Conservation (phyloP, 2,888 invertebrate genomes). For the Eupithecia subumbrata region DNA sequence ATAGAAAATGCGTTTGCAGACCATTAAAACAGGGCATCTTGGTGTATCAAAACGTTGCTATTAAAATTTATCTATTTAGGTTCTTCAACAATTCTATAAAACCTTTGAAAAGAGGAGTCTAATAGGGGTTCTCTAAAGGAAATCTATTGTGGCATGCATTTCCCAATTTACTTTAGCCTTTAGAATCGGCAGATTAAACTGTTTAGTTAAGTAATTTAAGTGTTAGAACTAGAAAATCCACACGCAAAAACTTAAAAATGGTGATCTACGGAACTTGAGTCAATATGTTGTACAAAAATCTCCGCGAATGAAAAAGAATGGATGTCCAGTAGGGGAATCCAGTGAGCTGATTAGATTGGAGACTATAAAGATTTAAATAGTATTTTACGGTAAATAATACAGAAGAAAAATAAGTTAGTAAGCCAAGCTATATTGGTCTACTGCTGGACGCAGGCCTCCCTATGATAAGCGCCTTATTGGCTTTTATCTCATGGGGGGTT, state of each 20-base stretch:
- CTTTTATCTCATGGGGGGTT: too few species aligned
- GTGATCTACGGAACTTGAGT: conserved; percentile 28
- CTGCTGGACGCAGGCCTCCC: too few species aligned
- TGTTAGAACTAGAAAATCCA: conserved; percentile 40
- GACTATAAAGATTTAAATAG: too few species aligned
- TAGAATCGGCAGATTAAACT: conserved; percentile 12
- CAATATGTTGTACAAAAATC: conserved; percentile 13
- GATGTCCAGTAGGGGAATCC: too few species aligned
- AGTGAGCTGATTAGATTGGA: too few species aligned
- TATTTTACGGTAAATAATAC: too few species aligned
- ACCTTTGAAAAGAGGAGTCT: conserved; percentile 29
- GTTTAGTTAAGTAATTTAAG: conserved; percentile 25
- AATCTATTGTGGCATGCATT: conserved; percentile 43
- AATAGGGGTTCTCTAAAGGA: conserved; percentile 40
- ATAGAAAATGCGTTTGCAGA: neutral
- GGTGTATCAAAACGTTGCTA: conserved; percentile 26
- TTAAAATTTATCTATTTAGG: conserved; percentile 28
- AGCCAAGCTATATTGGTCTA: neutral
- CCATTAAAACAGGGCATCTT: conserved; percentile 2
- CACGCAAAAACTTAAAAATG: conserved; percentile 38
- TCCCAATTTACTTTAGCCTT: conserved; percentile 21
- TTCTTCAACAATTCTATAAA: conserved; percentile 23
- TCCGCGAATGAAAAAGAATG: neutral
- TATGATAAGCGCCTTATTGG: too few species aligned
- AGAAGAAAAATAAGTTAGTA: neutral